Base-by-base conservation (phyloP, 2,888 invertebrate genomes). In the Dolichopus griseipennis region DNA sequence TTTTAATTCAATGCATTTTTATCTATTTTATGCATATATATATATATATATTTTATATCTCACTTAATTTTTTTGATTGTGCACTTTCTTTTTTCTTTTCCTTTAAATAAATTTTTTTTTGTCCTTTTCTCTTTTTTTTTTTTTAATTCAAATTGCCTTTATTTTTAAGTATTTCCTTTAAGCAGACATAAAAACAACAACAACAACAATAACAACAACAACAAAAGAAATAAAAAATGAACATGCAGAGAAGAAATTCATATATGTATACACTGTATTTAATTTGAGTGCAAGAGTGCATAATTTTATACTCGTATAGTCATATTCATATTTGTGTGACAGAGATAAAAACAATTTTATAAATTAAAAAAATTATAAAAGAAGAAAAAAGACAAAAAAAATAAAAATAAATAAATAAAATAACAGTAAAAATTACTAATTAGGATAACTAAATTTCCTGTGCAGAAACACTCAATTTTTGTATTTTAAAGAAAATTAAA, bases 361-460 rank as follows among this genome's bases (percentile, higher is more conserved):
- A 52, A 52, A 37, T 27, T 27, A 27, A 12, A 41, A 41, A n/a
- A n/a, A n/a, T n/a, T n/a, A n/a, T 41, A 41, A 41, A 41, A 41
- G 8, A 15, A 41, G 8, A 41, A 41, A 41, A 41, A 9, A 41
- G 10, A 37, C n/a, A 41, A 12, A 41, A 12, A 41, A 41, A 41
- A 41, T 6, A 9, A 15, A 41, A 5, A 12, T 6, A 9, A 41
- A 41, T 1, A 12, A 12, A 15, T 5, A 41, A 5, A 41, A 41
- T 41, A 41, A 41, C 12, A 62, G 10, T 1, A 27, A 7, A 63
- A 63, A 27, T 18, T 63, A 4, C 63, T 63, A 63, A 63, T 63
- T 63, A 63, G 63, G 63, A 63, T 63, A 63, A 63, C 27, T 63
- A 63, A 63, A 63, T 63, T 63, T 63, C 63, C 63, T 63, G 63